These are phyloP conservation scores for Rhynchotus rufescens DNA, from an alignment of 2,797 vertebrate species.

Conservation along the genomic window DNA sequence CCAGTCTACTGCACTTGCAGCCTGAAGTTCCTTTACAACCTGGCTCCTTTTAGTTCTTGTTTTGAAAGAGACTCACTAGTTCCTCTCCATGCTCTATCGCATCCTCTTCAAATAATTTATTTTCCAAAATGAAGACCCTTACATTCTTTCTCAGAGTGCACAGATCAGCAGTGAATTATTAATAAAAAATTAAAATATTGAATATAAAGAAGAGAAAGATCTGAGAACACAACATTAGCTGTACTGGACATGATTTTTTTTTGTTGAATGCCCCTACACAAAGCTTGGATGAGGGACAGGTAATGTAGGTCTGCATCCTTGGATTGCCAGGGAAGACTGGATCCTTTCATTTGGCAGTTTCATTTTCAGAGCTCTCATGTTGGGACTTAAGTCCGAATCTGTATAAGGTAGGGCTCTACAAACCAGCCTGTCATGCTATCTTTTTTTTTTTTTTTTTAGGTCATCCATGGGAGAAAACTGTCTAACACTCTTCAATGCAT, in stretches of 20 bases:
- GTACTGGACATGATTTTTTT: not conserved
- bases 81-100: not conserved
- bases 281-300: not conserved
- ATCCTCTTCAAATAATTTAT: not conserved
- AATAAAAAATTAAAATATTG: not conserved
- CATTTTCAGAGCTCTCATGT: not conserved
- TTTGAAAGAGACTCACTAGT: not conserved
- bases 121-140: not conserved
- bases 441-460: not conserved
- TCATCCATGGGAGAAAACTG: not conserved
- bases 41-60: not conserved
- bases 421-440: not conserved
- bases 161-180: not conserved
- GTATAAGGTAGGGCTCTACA: not conserved
- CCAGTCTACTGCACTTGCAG: not conserved
- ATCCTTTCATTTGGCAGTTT: not conserved
- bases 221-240: not conserved
- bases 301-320: not conserved
- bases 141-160: not conserved
- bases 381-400: not conserved
- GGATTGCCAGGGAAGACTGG: not conserved
- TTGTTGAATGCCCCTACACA: not conserved
- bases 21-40: not conserved
- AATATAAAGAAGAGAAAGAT: not conserved
- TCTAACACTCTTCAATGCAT: not conserved